These are phyloP conservation scores for Pelosia muscerda DNA, from an alignment of 2,888 invertebrate genomes.

Conservation along the genomic window DNA sequence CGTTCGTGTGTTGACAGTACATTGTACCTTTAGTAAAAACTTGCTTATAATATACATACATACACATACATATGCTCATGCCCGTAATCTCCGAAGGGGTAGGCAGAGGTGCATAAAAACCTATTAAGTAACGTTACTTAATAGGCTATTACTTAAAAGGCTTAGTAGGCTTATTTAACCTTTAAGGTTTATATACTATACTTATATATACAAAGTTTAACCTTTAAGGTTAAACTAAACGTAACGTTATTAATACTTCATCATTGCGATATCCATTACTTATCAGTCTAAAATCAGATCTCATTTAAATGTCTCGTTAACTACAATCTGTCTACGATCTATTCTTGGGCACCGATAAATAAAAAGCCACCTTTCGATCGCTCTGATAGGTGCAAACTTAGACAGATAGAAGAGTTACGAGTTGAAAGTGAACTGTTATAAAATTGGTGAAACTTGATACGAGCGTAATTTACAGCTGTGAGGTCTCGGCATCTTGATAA, in stretches of 20 bases:
- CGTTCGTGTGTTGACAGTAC: no score
- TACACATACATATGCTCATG: no score
- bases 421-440: neutral
- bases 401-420: neutral
- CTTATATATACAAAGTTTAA: no score
- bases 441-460: neutral
- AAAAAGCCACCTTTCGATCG: neutral
- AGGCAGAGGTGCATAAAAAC: no score
- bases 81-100: no score
- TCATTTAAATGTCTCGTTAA: neutral
- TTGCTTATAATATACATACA: no score
- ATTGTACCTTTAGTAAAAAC: no score
- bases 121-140: no score
- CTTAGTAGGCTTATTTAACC: no score
- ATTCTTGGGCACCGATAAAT: neutral
- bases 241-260: neutral
- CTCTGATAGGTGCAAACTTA: neutral
- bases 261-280: neutral
- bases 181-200: no score
- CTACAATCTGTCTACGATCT: neutral
- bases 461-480: neutral
- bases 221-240: neutral
- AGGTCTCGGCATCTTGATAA: neutral
- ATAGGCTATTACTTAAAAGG: no score
- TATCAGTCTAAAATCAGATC: constrained; percentile 1